A percentile compares a stretch with the other conserved stretches of the same genome.
Conservation (phyloP, 2,113 vertebrate species). For the Clarias gariepinus region DNA sequence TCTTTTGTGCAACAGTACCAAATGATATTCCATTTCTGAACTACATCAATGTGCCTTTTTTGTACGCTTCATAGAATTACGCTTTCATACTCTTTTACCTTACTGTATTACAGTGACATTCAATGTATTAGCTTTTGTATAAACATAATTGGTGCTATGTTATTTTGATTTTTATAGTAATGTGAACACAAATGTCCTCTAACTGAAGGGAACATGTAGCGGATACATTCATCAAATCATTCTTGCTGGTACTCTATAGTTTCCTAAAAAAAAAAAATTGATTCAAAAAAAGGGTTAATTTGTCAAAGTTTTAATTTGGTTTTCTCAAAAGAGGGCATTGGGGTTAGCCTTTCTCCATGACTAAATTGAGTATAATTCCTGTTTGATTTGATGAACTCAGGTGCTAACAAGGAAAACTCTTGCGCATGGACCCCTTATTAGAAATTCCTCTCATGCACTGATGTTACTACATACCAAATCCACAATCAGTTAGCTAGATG, state of each 20-base stretch:
- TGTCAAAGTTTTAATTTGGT: slow-evolving; percentile 63
- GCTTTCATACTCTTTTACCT: slow-evolving; percentile 72
- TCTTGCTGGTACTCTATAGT: slow-evolving; percentile 75
- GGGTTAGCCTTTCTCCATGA: slow-evolving; percentile 62
- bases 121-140: slow-evolving; percentile 79
- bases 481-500: slow-evolving; percentile 78
- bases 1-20: slow-evolving; percentile 64
- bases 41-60: slow-evolving; percentile 66
- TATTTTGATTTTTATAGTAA: slow-evolving; percentile 75
- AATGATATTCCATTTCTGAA: slow-evolving; percentile 68
- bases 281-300: slow-evolving; percentile 44
- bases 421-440: slow-evolving; percentile 75
- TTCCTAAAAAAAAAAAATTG: slow-evolving; percentile 57
- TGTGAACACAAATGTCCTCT: slow-evolving; percentile 92
- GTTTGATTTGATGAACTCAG: slow-evolving; percentile 78
- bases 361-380: slow-evolving; percentile 50
- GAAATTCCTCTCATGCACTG: slow-evolving; percentile 87
- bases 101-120: slow-evolving; percentile 81
- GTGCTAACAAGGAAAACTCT: slow-evolving; percentile 79
- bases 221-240: slow-evolving; percentile 68
- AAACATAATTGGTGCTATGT: slow-evolving; percentile 92
- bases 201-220: slow-evolving; percentile 74
- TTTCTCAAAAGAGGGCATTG: slow-evolving; percentile 59
- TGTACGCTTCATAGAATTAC: slow-evolving; percentile 64
- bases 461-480: slow-evolving; percentile 80